Evolutionary conservation across 2,113 vertebrate genomes (phyloP), one percentile per base, ranked within the genome.

Genomic region (Anthoscopus minutus): DNA sequence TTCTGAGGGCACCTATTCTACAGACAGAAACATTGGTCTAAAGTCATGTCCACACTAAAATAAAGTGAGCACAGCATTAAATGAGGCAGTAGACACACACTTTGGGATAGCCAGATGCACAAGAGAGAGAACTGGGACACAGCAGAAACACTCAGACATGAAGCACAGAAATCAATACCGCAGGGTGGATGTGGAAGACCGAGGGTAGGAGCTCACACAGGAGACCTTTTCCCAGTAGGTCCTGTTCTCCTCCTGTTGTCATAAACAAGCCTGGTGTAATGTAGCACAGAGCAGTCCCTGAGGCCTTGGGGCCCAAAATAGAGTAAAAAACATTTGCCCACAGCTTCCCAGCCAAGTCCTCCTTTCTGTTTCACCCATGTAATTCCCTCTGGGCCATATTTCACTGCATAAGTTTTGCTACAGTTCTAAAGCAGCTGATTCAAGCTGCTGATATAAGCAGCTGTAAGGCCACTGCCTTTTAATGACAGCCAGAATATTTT

Each of bases 401-500:
- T 86, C 35, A 13, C 67, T 6, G 38, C 9, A 0, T 27, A 92
- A 88, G 35, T 93, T 88, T 83, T 54, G 50, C 60, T 38, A 62
- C 64, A 54, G 67, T 69, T 70, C 67, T 30, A 14, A 76, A 90
- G 90, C 82, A 92, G 82, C 86, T 78, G 82, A 89, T 85, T 28
- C 53, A 60, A 91, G 79, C 61, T 72, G 82, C 86, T 82, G 85
- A 62, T 76, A 31, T 1, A 65, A 89, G 86, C 80, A 81, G 56
- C 67, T 30, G 8, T 64, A 30, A 88, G 20, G 24, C 60, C 38
- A 5, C 33, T 54, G 56, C 5, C 57, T n/a, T 83, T 77, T 54
- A 38, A 22, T 5, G 15, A 28, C 9, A 83, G 11, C 65, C 14
- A 58, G 51, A 44, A 44, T 69, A 86, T 90, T 83, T 88, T 73